These are phyloP conservation scores for Sesamia nonagrioides DNA, from an alignment of 1,140 invertebrate species.

Conservation along the genomic window DNA sequence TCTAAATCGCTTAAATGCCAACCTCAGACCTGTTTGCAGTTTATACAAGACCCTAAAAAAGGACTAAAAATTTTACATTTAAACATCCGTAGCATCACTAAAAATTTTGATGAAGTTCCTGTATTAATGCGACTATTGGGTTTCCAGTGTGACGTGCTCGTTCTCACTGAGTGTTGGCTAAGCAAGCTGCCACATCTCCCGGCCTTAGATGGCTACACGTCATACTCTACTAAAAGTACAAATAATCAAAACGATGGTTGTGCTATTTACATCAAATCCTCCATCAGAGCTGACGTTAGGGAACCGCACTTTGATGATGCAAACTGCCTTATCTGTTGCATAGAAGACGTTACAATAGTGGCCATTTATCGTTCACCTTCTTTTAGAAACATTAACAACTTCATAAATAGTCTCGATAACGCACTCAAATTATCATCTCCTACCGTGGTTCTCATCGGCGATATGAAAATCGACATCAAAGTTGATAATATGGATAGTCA, in stretches of 20 bases:
- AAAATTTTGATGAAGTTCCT: not conserved
- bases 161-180: not conserved
- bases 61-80: constrained; percentile 1
- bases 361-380: not conserved
- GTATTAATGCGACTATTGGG: not conserved
- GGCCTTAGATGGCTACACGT: not conserved
- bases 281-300: not conserved
- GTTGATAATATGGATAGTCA: not conserved
- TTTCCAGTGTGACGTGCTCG: not conserved
- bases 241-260: not conserved
- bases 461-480: not conserved
- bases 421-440: not conserved
- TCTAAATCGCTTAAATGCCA: not conserved
- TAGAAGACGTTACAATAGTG: not conserved
- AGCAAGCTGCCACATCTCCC: not conserved
- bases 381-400: not conserved
- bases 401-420: not conserved
- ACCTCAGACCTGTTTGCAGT: not conserved
- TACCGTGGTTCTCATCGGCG: not conserved
- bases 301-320: not conserved
- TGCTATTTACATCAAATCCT: not conserved
- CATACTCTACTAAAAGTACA: not conserved
- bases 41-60: not conserved
- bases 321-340: not conserved
- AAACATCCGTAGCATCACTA: not conserved